These are phyloP conservation scores for Lasioglossum pauxillum DNA, from an alignment of 2,888 invertebrate species.

Conservation along the genomic window DNA sequence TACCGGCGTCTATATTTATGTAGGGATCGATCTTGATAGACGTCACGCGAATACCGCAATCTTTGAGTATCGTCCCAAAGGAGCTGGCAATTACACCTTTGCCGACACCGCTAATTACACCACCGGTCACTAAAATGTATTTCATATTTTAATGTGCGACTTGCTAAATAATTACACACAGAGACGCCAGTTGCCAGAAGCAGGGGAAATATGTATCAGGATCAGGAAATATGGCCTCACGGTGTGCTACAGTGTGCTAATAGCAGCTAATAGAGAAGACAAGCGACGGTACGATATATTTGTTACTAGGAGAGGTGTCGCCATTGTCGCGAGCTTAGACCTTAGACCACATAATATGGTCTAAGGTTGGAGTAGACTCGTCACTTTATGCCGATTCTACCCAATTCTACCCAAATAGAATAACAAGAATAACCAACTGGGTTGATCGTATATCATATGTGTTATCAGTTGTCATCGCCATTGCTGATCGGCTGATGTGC, in stretches of 20 bases:
- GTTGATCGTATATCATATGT: neutral
- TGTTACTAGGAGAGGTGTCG: neutral
- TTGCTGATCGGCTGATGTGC: neutral
- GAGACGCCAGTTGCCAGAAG: neutral
- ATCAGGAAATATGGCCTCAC: neutral
- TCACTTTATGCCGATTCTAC: too few relatives aligned
- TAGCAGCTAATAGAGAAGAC: neutral
- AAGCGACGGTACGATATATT: neutral
- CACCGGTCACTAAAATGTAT: constrained; percentile 99
- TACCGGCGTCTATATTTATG: constrained; percentile 99
- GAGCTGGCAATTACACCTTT: constrained; percentile 98
- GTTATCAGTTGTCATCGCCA: neutral
- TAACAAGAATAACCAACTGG: too few relatives aligned
- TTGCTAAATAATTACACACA: neutral
- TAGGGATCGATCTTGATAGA: constrained; percentile 99
- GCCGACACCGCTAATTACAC: constrained; percentile 99
- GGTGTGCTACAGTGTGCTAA: too few relatives aligned
- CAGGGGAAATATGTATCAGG: neutral
- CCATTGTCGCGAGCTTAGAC: too few relatives aligned
- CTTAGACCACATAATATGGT: too few relatives aligned
- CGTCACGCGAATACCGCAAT: constrained; percentile 97
- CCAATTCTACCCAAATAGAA: too few relatives aligned
- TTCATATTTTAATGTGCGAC: constrained; percentile 89
- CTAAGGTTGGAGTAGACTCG: too few relatives aligned
- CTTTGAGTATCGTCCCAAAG: constrained; percentile 97